Evolutionary conservation across 2,888 invertebrate species (phyloP).

Genomic region (Neria commutata): DNA sequence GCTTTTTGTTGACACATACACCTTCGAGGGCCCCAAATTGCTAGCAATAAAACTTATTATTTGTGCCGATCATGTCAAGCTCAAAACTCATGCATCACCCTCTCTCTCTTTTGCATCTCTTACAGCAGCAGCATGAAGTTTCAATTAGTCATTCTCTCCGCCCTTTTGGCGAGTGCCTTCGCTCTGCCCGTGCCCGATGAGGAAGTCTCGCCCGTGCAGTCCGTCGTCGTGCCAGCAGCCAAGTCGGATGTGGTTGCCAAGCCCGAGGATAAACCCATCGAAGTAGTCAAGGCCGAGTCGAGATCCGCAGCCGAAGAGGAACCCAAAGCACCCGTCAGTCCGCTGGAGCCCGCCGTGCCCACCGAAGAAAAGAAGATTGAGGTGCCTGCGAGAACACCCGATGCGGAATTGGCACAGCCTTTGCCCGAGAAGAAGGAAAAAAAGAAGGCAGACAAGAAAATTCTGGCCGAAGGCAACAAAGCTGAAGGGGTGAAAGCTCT

Average conservation of each 20-base stretch:
- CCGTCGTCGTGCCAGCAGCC: conserved; percentile 39
- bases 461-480: background rate
- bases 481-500: conserved; percentile 40
- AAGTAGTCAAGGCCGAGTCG: conserved; percentile 26
- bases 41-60: conserved; percentile 1
- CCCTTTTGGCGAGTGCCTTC: conserved; percentile 47
- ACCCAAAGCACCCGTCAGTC: conserved; percentile 29
- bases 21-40: conserved; percentile 5
- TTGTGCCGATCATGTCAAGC: background rate
- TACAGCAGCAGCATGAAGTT: conserved; percentile 50
- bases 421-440: conserved; percentile 31
- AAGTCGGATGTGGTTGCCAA: conserved; percentile 37
- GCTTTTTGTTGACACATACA: background rate
- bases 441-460: conserved; percentile 28
- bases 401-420: conserved; percentile 38
- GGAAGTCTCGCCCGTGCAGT: conserved; percentile 45
- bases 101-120: background rate
- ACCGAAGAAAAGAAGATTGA: conserved; percentile 22
- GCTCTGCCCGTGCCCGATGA: conserved; percentile 57
- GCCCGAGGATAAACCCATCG: conserved; percentile 25
- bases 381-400: conserved; percentile 36
- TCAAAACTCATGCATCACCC: background rate
- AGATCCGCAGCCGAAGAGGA: conserved; percentile 31
- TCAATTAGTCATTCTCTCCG: conserved; percentile 51
- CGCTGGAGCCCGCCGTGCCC: conserved; percentile 14